Evolutionary conservation across 2,113 vertebrate genomes (phyloP).

Genomic region (Pomatostomus ruficeps): DNA sequence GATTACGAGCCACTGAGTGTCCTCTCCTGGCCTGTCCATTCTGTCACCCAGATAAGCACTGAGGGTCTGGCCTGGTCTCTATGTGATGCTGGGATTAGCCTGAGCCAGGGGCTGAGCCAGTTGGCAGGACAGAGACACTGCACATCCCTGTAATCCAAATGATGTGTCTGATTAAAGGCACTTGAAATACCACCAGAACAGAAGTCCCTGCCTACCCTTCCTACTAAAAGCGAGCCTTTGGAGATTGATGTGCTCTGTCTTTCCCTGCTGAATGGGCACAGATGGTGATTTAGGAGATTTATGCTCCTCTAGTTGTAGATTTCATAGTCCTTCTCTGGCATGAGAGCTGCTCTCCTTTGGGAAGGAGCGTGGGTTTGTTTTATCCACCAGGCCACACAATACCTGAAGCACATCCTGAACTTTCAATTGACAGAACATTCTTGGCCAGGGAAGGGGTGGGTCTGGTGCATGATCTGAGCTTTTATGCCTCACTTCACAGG

Average conservation of each 20-base stretch:
- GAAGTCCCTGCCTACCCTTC: not conserved
- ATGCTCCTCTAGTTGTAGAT: not conserved
- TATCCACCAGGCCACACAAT: rapidly evolving
- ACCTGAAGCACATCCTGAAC: not conserved
- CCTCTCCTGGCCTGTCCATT: not conserved
- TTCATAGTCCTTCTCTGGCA: not conserved
- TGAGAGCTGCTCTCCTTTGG: not conserved
- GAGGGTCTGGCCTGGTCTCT: not conserved
- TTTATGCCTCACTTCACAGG: not conserved
- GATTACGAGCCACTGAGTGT: not conserved
- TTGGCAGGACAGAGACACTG: not conserved
- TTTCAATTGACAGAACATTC: not conserved
- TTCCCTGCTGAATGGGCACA: not conserved
- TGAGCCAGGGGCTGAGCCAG: not conserved
- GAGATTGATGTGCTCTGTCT: not conserved
- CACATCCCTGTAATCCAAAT: not conserved
- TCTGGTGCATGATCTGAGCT: not conserved
- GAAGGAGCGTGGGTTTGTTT: rapidly evolving
- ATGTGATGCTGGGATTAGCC: not conserved
- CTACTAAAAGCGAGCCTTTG: not conserved
- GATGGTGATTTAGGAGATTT: not conserved
- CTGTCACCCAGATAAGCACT: not conserved
- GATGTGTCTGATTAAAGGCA: not conserved
- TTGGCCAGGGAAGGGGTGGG: not conserved
- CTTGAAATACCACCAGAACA: not conserved